phyloP scores from a whole-genome alignment of 2,797 vertebrate species.

The Tolypeutes matacus region DNA sequence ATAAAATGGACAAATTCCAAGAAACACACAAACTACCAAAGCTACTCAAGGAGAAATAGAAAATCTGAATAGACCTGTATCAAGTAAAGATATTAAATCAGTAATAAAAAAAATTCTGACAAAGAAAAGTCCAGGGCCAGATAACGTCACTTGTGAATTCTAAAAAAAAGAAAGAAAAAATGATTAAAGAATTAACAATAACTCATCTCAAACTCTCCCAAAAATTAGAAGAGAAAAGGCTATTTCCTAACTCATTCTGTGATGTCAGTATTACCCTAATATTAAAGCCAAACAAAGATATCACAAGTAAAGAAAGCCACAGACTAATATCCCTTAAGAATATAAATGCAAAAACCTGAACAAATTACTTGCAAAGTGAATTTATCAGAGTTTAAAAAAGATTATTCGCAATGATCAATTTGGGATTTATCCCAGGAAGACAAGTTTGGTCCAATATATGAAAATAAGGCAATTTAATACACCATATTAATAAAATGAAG shows the following conservation, averaged over 20 bases:
- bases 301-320: background rate
- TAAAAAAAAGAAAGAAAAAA: background rate
- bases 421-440: background rate
- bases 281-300: too few species aligned
- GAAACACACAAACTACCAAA: background rate
- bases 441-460: background rate
- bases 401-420: background rate
- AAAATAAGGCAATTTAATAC: background rate
- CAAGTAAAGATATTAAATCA: background rate
- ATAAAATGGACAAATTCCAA: too few species aligned
- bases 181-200: too few species aligned
- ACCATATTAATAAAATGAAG: background rate
- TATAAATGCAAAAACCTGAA: background rate
- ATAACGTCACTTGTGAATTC: background rate
- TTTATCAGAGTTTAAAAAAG: too few species aligned
- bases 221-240: too few species aligned
- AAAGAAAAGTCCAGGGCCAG: too few species aligned
- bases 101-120: background rate
- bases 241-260: too few species aligned
- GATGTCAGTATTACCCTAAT: too few species aligned
- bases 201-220: too few species aligned
- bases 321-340: background rate
- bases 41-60: background rate
- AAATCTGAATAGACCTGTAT: background rate
- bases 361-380: background rate